Base-by-base conservation (phyloP, 2,113 vertebrate genomes). In the Stegostoma tigrinum region DNA sequence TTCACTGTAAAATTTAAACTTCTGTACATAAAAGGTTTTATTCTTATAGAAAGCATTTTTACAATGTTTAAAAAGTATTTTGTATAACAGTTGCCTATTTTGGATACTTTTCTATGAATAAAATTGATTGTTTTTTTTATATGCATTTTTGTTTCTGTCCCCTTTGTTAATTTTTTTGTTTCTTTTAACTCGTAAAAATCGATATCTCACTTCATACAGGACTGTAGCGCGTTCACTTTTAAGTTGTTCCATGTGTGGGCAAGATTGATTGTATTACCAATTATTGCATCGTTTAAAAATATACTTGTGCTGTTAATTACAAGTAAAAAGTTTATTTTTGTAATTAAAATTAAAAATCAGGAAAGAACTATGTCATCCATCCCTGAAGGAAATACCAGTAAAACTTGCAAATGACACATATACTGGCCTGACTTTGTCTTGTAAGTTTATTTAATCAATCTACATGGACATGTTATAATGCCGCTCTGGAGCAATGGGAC, bases 1-100 rank as follows among this genome's bases (percentile, higher is more conserved):
- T 80, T 80, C 75, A 80, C 75, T 80, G 75, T 83, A 83, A 83
- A 17, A 75, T 34, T 12, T 34, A 7, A 48, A 86, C 87, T 64
- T 30, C 17, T 91, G 30, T 30, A 91, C n/a, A 24, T 38, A 38
- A 67, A 23, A 7, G 23, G n/a, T 93, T 66, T 48, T 93, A 61
- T 90, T 61, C 55, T 93, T 66, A 93, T 15, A 67, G 34, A 93
- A 93, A 38, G 19, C 7, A 93, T 66, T 93, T 93, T n/a, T 93
- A 38, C 5, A 14, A 17, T 61, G 24, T 15, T 89, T 17, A 93
- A 67, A 93, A 19, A 34, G n/a, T 91, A 30, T 87, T 93, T 90
- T n/a, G 30, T 34, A 42, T 6, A 21, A 61, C 55, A 64, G 30
- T n/a, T 1, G 3, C 52, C 72, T 75, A 30, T 93, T 93, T 93